Conservation (phyloP, 2,113 vertebrate genomes). For the Aix galericulata region DNA sequence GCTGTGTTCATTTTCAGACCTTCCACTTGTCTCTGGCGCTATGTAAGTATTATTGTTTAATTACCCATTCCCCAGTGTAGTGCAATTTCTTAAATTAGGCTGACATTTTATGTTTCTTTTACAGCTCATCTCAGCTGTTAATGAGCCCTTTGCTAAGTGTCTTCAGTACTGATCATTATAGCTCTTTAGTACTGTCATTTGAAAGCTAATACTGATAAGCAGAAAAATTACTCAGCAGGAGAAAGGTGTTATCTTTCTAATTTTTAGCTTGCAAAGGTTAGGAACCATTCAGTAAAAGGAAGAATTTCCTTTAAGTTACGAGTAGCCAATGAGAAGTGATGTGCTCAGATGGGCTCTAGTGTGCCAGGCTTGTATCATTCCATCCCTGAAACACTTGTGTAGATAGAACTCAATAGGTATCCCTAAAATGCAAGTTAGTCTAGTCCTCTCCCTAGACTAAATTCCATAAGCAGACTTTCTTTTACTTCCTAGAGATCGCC, state of each 20-base stretch:
- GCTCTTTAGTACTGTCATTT: conserved; percentile 41
- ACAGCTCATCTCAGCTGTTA: conserved; percentile 53
- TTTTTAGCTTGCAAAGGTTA: background rate
- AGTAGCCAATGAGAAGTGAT: background rate
- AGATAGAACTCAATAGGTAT: background rate
- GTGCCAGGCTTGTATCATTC: background rate
- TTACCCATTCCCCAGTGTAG: background rate
- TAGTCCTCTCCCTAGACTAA: background rate
- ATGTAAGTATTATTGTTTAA: conserved; percentile 23
- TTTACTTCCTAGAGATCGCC: background rate
- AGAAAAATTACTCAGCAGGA: conserved; percentile 35
- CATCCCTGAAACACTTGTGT: background rate
- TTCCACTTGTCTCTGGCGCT: background rate
- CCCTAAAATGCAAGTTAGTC: background rate
- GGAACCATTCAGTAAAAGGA: background rate
- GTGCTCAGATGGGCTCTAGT: background rate
- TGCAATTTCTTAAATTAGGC: conserved; percentile 19
- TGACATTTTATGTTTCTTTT: conserved; percentile 56
- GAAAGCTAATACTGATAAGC: conserved; percentile 35
- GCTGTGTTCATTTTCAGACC: background rate
- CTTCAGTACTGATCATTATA: conserved; percentile 23
- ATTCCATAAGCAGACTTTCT: background rate
- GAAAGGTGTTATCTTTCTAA: background rate
- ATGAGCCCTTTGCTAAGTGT: conserved; percentile 15
- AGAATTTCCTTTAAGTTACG: background rate